phyloP scores from a whole-genome alignment of 2,888 invertebrate genomes.

The Flabesymbios commensalis region DNA sequence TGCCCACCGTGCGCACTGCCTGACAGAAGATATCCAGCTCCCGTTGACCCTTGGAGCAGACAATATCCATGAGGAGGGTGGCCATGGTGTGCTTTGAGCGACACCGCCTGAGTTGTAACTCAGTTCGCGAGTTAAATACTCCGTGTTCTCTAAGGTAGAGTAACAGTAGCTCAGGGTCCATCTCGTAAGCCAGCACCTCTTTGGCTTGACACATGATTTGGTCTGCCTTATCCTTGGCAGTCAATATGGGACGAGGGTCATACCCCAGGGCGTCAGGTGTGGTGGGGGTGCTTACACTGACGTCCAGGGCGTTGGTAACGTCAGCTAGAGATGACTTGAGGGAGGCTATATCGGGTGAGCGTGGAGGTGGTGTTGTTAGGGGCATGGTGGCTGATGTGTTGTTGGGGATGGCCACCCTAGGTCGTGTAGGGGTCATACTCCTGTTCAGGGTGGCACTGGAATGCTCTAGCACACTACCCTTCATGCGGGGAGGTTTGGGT shows the following conservation, averaged over 20 bases:
- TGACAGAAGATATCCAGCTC: constrained; percentile 49
- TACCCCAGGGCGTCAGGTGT: background rate
- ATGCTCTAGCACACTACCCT: background rate
- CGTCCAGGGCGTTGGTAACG: constrained; percentile 7
- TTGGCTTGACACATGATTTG: constrained; percentile 25
- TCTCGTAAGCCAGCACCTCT: constrained; percentile 25
- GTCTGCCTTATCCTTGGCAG: constrained; percentile 24
- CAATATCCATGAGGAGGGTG: constrained; percentile 28
- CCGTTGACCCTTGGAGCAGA: constrained; percentile 19
- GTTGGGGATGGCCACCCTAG: too few species aligned
- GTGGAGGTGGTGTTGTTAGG: background rate
- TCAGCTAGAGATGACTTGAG: constrained; percentile 14
- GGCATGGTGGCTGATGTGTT: too few species aligned
- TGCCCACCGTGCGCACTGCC: constrained; percentile 39
- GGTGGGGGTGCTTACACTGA: background rate
- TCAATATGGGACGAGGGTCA: too few species aligned
- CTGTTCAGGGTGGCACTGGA: background rate
- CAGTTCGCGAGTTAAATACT: constrained; percentile 9
- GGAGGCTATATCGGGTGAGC: constrained; percentile 6
- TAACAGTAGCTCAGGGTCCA: constrained; percentile 22
- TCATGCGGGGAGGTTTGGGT: constrained; percentile 13
- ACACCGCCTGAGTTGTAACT: constrained; percentile 10
- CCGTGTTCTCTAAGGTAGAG: constrained; percentile 16
- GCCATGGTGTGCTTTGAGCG: constrained; percentile 7
- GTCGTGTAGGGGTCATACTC: constrained; percentile 1